Percentiles rank a stretch among this genome's conserved stretches.
Evolutionary conservation across 2,113 vertebrate species (phyloP).

Genomic region (Macroglossus sobrinus): DNA sequence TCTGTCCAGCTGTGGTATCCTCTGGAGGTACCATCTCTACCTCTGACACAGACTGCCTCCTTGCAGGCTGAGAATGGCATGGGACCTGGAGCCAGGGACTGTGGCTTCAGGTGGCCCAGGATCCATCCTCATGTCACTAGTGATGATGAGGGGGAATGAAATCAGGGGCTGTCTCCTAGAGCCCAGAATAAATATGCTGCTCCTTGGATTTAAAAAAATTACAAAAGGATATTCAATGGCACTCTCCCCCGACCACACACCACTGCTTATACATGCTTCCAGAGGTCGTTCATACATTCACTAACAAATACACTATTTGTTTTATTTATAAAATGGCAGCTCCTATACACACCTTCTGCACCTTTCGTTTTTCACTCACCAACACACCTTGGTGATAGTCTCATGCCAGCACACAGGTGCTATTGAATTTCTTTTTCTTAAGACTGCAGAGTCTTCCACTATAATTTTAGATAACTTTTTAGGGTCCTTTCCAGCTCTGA

Average conservation of each 20-base stretch:
- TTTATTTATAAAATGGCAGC: background rate
- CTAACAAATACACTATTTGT: no score
- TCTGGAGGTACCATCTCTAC: conserved; percentile 48
- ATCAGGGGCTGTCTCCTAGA: background rate
- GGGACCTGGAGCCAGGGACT: conserved; percentile 9
- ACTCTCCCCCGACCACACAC: background rate
- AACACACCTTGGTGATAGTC: background rate
- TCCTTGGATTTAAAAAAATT: background rate
- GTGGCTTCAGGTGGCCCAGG: background rate
- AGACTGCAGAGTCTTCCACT: background rate
- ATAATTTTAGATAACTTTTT: background rate
- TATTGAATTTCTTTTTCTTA: background rate
- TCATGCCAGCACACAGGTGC: background rate
- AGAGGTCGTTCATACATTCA: no score
- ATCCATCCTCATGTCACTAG: background rate
- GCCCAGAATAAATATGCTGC: conserved; percentile 62
- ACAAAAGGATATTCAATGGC: background rate
- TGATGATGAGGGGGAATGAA: background rate
- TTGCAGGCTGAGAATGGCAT: conserved; percentile 26
- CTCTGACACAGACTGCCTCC: conserved; percentile 61
- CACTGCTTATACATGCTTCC: no score
- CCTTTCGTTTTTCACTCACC: background rate
- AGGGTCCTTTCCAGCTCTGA: background rate
- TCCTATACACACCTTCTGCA: no score
- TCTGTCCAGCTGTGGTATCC: background rate